Evolutionary conservation across 2,888 invertebrate species (phyloP).

Genomic region (Dysmachus trigonus): DNA sequence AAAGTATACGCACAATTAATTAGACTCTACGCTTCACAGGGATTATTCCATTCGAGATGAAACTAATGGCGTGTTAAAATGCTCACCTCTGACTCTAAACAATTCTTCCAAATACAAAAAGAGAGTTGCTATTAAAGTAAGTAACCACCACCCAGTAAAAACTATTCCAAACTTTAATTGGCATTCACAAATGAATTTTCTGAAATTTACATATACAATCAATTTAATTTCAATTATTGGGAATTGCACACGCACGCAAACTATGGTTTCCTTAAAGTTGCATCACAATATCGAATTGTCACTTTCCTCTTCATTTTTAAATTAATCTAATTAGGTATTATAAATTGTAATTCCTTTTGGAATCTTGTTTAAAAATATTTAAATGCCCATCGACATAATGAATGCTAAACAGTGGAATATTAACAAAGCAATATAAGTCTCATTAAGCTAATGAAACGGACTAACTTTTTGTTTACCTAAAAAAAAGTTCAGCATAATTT

Average conservation of each 20-base stretch:
- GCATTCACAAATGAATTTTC: neutral
- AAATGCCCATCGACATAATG: neutral
- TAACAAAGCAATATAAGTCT: neutral
- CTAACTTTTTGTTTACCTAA: neutral
- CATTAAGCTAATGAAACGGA: neutral
- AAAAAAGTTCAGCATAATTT: neutral
- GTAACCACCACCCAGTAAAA: neutral
- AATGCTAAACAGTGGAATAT: neutral
- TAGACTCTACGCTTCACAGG: conserved; percentile 10
- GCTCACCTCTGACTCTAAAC: neutral
- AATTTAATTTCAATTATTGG: neutral
- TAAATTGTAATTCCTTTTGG: neutral
- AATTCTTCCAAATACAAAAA: neutral
- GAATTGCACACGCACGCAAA: neutral
- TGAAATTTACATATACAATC: conserved; percentile 9
- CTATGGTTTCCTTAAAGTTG: neutral
- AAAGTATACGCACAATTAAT: conserved; percentile 27
- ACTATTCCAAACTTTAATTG: neutral
- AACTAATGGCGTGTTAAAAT: neutral
- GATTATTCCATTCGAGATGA: conserved; percentile 32
- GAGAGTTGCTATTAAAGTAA: neutral
- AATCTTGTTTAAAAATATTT: neutral
- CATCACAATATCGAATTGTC: neutral
- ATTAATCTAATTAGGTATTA: neutral
- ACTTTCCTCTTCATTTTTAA: neutral